These are phyloP conservation scores for Pocillopora damicornis DNA, from an alignment of 64 coral and sea anemone genomes.

Conservation along the genomic window DNA sequence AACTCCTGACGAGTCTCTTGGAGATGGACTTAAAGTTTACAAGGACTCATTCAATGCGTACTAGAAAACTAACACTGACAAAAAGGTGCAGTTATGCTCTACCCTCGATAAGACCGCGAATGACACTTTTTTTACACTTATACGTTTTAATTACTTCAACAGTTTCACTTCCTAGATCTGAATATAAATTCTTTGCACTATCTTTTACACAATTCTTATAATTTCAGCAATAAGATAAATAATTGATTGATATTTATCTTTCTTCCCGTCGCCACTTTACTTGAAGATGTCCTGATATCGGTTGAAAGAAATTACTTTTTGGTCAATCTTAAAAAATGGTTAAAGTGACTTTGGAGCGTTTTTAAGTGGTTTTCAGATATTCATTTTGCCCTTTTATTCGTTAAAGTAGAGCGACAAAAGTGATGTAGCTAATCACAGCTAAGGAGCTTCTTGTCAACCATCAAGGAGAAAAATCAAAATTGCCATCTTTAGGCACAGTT, in stretches of 20 bases:
- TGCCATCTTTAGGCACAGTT: neutral
- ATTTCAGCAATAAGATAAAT: too few species aligned
- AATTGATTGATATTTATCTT: too few species aligned
- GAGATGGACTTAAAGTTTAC: slow-evolving; percentile 99
- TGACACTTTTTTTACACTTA: neutral
- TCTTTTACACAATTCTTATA: neutral
- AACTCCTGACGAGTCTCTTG: slow-evolving; percentile 83
- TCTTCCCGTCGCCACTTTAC: too few species aligned
- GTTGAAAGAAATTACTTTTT: too few species aligned
- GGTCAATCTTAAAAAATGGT: neutral
- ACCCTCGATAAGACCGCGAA: neutral
- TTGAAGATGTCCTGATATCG: too few species aligned
- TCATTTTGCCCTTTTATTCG: neutral
- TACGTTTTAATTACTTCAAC: neutral
- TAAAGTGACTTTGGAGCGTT: neutral
- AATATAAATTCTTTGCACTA: neutral
- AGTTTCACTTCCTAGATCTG: neutral
- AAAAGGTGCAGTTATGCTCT: neutral
- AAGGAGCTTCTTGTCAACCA: neutral
- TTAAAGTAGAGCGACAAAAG: neutral
- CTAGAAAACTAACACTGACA: slow-evolving; percentile 26
- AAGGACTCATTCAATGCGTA: slow-evolving; percentile 98
- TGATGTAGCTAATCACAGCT: neutral
- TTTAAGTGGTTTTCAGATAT: neutral
- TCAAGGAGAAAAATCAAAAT: neutral